Conservation (phyloP, 2,888 invertebrate species). For the Rhodophaea formosa region DNA sequence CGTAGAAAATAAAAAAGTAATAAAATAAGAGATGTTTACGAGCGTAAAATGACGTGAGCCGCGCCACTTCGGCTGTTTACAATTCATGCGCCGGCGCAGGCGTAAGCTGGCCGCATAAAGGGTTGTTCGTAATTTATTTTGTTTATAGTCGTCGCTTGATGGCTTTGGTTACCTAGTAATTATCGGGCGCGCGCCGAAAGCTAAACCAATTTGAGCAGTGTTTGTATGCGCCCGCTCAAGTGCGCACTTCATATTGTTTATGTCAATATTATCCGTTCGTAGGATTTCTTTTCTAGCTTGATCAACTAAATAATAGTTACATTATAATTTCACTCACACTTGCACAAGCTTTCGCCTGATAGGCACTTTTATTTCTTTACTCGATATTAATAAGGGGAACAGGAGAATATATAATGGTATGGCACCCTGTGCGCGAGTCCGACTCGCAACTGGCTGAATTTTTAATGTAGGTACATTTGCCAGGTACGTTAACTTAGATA, state of each 20-base stretch:
- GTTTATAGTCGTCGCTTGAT: slow-evolving; percentile 69
- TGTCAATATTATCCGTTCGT: slow-evolving; percentile 67
- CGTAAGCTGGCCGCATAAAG: slow-evolving; percentile 50
- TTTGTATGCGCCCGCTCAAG: slow-evolving; percentile 55
- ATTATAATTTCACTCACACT: not conserved
- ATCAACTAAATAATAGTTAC: not conserved
- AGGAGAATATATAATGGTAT: too few species aligned
- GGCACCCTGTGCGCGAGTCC: too few species aligned
- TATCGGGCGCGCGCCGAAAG: slow-evolving; percentile 73
- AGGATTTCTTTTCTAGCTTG: slow-evolving; percentile 42
- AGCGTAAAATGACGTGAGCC: slow-evolving; percentile 77
- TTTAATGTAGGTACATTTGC: too few species aligned
- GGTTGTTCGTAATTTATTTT: slow-evolving; percentile 70
- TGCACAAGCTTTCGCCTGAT: not conserved
- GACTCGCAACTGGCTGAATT: too few species aligned
- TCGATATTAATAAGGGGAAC: too few species aligned
- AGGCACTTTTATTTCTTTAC: not conserved
- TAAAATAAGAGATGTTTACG: slow-evolving; percentile 78
- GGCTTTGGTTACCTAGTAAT: slow-evolving; percentile 68
- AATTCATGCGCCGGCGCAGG: slow-evolving; percentile 46
- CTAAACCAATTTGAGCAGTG: slow-evolving; percentile 62
- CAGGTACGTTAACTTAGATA: too few species aligned
- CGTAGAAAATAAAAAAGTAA: slow-evolving; percentile 79
- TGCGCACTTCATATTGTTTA: slow-evolving; percentile 69
- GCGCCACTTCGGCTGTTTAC: slow-evolving; percentile 62